phyloP scores from a whole-genome alignment of 2,113 vertebrate genomes.

The Climacteris rufus region DNA sequence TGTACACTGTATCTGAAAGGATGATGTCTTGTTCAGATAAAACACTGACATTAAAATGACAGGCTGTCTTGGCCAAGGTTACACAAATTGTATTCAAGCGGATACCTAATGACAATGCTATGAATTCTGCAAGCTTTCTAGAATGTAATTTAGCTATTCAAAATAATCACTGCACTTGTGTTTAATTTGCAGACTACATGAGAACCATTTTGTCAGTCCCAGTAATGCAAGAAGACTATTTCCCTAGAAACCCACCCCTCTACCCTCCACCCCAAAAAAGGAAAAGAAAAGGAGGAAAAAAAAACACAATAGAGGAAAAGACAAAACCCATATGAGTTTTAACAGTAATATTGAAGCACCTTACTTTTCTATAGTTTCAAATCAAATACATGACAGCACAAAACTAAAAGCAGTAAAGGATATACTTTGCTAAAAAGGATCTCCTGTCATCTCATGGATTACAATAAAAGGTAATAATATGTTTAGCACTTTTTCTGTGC shows the following conservation, averaged over 20 bases:
- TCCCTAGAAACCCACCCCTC: conserved; percentile 68
- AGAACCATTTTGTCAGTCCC: conserved; percentile 82
- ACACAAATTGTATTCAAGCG: conserved; percentile 90
- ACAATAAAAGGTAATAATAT: conserved; percentile 81
- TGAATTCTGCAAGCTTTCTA: conserved; percentile 90
- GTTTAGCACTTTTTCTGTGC: conserved; percentile 76
- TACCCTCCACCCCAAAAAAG: conserved; percentile 61
- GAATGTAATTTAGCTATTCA: conserved; percentile 92
- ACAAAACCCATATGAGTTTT: conserved; percentile 70
- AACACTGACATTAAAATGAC: conserved; percentile 90
- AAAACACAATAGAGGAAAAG: conserved; percentile 61
- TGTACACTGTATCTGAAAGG: conserved; percentile 79
- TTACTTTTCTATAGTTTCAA: conserved; percentile 77
- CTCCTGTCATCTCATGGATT: conserved; percentile 76
- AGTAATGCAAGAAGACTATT: conserved; percentile 79
- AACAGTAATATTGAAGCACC: conserved; percentile 75
- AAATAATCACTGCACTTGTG: conserved; percentile 87
- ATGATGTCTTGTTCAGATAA: conserved; percentile 90
- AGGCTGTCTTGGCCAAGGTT: conserved; percentile 93
- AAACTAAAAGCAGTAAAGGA: conserved; percentile 75
- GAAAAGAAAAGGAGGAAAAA: neutral
- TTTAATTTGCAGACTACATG: conserved; percentile 83
- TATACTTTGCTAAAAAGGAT: conserved; percentile 78
- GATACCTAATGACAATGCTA: conserved; percentile 88
- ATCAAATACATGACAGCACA: conserved; percentile 78